Evolutionary conservation across 92 coral and sea anemone genomes (phyloP), one percentile per base, ranked within the genome.

Genomic region (Palythoa caribaeorum): DNA sequence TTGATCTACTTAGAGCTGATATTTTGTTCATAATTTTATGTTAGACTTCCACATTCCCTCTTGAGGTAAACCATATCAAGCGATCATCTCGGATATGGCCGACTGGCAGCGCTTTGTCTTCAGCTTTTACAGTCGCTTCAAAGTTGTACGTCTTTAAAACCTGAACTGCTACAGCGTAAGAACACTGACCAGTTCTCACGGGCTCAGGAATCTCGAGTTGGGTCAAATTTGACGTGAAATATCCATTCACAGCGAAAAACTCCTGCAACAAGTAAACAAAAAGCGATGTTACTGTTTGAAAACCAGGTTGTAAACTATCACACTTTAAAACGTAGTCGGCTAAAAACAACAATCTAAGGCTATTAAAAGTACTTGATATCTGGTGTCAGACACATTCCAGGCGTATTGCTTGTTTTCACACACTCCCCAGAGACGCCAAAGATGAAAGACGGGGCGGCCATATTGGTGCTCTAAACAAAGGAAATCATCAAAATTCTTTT

Each of bases 161-260:
- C 65, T 91, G 90, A 57, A 94, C 93, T 4, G 83, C 87, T 16
- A 92, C 81, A 52, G 87, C 83, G 62, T 76, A 88, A 6, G 78
- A 57, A 54, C 98, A 93, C 77, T 91, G 92, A 52, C 96, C 96
- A 17, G 87, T 87, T 78, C 81, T 85, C 72, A 94, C 66, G 52
- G 91, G 57, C 66, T 78, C 89, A 71, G 98, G 98, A 37, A 94
- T 88, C 79, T 91, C 96, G 21, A 93, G 88, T 72, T 93, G 96
- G 17, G 92, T 89, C 9, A 94, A 54, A 83, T 94, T 91, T 2
- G 94, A 92, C 12, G 98, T 94, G 89, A 80, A 94, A 76, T 94
- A 94, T 40, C 98, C 98, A 73, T 94, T 94, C 19, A 94, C 92
- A 14, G 98, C 94, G 50, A 93, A 75, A 88, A 89, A 94, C 91